Base-by-base conservation (phyloP, 2,888 invertebrate species). In the Platycheirus albimanus region DNA sequence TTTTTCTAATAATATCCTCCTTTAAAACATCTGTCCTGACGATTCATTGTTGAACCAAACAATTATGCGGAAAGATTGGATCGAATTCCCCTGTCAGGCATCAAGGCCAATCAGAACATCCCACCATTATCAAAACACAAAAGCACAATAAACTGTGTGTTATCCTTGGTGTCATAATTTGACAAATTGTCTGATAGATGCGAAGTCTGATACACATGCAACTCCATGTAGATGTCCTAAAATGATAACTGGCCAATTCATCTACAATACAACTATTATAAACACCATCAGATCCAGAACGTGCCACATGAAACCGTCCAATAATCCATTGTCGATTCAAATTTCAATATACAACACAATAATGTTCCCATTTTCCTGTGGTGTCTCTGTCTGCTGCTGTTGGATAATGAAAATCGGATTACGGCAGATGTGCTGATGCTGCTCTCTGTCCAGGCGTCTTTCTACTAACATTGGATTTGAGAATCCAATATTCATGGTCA, bases 321-420 rank as follows among this genome's bases (percentile, higher is more conserved):
- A 11, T n/a, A 38, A 28, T 36, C 43, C 45, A 20, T 19, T 45
- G 33, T 17, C 19, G 76, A 76, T 61, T 81, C 76, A 54, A 76
- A 76, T 76, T 71, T 81, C 81, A 49, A 72, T 67, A 67, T 71
- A 63, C 15, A 15, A 36, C 30, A 45, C 54, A 24, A 6, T 7
- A 33, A 17, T 17, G 10, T 20, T 36, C 33, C 19, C 13, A 24
- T 67, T 43, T n/a, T n/a, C n/a, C n/a, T n/a, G n/a, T n/a, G n/a
- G n/a, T n/a, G n/a, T n/a, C n/a, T n/a, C n/a, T n/a, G n/a, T n/a
- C n/a, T n/a, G 28, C 38, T 63, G 15, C 41, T 36, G 33, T 56
- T 80, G 36, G 47, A 15, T 75, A 80, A 64, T 80, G 75, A 81
- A 81, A 76, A 76, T 20, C 52, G 54, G 81, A 81, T 76, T 81